Conservation (phyloP, 2,888 invertebrate species). For the Aricia artaxerxes region DNA sequence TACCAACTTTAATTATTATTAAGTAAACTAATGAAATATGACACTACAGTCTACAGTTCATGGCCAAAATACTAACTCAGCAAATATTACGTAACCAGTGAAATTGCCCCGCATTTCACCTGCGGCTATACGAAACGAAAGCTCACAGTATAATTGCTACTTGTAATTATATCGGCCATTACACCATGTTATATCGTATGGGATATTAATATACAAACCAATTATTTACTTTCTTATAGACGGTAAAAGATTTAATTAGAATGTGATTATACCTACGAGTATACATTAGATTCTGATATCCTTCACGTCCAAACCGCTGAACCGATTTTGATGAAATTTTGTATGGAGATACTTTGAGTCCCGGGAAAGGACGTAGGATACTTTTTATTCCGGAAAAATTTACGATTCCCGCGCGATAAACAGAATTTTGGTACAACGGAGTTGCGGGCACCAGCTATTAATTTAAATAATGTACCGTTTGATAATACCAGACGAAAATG, state of each 20-base stretch:
- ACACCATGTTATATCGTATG: neutral
- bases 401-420: too few relatives aligned
- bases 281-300: too few relatives aligned
- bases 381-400: too few relatives aligned
- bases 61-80: neutral
- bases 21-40: neutral
- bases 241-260: neutral
- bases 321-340: too few relatives aligned
- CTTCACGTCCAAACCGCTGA: too few relatives aligned
- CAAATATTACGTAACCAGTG: conserved; percentile 29
- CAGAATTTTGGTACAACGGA: too few relatives aligned
- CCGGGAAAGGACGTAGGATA: too few relatives aligned
- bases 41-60: neutral
- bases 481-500: neutral
- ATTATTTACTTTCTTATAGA: conserved; percentile 7
- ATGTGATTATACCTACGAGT: neutral
- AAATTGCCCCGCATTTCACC: conserved; percentile 31
- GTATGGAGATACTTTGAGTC: too few relatives aligned
- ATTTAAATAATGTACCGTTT: neutral
- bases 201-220: neutral
- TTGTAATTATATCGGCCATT: conserved; percentile 12
- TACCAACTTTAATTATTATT: neutral
- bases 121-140: conserved; percentile 28
- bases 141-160: conserved; percentile 26
- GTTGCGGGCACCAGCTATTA: too few relatives aligned